Conservation (phyloP, 2,113 vertebrate species). For the Plecotus auritus region DNA sequence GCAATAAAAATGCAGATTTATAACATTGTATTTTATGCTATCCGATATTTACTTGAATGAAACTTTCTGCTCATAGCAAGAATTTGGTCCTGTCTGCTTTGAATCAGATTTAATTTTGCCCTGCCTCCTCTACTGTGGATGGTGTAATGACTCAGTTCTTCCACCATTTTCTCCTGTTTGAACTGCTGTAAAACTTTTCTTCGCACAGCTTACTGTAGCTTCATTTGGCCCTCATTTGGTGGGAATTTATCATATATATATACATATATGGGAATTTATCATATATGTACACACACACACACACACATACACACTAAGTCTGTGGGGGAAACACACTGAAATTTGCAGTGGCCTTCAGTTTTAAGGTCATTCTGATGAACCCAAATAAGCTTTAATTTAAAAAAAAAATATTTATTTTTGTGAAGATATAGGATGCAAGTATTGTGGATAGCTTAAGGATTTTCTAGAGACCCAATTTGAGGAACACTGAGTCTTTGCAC, state of each 20-base stretch:
- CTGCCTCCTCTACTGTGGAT: neutral
- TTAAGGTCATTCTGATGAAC: neutral
- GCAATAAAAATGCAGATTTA: neutral
- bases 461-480: neutral
- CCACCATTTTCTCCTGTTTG: neutral
- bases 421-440: neutral
- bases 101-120: neutral
- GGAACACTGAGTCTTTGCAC: neutral
- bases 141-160: neutral
- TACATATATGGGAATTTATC: too few relatives aligned
- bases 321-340: neutral
- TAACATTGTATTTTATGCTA: neutral
- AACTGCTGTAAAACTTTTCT: neutral
- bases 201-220: neutral
- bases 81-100: neutral
- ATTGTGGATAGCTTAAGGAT: neutral
- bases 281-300: too few relatives aligned
- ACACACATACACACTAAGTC: neutral
- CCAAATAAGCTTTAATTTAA: neutral
- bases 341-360: neutral
- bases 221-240: neutral
- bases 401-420: neutral
- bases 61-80: neutral
- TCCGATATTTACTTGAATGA: neutral
- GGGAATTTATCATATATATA: neutral